Percentiles rank a stretch among this genome's conserved stretches.
These are phyloP conservation scores for Antennarius striatus DNA, from an alignment of 2,113 vertebrate species.

Conservation along the genomic window DNA sequence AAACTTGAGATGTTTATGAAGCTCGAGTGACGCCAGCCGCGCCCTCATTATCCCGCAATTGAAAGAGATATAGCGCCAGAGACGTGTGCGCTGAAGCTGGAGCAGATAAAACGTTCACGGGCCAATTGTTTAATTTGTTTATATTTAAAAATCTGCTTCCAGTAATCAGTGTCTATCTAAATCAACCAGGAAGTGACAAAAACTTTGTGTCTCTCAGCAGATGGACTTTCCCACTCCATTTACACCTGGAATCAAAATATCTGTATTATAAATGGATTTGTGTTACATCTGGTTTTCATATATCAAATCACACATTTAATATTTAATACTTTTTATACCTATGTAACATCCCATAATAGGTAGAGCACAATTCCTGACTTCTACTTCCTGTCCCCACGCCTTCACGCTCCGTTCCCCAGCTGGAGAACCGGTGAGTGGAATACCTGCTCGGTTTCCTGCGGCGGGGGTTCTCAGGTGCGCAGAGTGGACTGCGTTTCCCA, in stretches of 20 bases:
- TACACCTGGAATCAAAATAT: no score
- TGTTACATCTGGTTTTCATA: no score
- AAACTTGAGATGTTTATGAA: conserved; percentile 55
- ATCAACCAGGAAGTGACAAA: conserved; percentile 6
- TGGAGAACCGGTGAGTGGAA: conserved; percentile 90
- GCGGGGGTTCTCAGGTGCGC: conserved; percentile 88
- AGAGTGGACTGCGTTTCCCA: conserved; percentile 85
- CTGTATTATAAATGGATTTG: no score
- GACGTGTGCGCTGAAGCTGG: not conserved
- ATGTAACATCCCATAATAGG: no score
- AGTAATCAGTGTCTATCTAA: conserved; percentile 6
- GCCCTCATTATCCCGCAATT: conserved; percentile 12
- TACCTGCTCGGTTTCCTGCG: conserved; percentile 87
- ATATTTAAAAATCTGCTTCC: not conserved
- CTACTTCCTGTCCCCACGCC: not conserved
- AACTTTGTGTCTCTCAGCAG: conserved; percentile 1
- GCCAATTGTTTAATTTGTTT: not conserved
- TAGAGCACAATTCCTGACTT: conserved; percentile 1
- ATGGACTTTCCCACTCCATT: not conserved
- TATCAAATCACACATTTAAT: no score
- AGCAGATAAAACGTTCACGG: not conserved
- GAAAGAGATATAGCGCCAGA: conserved; percentile 8
- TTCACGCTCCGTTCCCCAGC: conserved; percentile 66
- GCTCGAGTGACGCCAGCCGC: conserved; percentile 9
- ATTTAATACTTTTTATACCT: no score